phyloP scores from a whole-genome alignment of 2,113 vertebrate species.

The Pollachius pollachius region DNA sequence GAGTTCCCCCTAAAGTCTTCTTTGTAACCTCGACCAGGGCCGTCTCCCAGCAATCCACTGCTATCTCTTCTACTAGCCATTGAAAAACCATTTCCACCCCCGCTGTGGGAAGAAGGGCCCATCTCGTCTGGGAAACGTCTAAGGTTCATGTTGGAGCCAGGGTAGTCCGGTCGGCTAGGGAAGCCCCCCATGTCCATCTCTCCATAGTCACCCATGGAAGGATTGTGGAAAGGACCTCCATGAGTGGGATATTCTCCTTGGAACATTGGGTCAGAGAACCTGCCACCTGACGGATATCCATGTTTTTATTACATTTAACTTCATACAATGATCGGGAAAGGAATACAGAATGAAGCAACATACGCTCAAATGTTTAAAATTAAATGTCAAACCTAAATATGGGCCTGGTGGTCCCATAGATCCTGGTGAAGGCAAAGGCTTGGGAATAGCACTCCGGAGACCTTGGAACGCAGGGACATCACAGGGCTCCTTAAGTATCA shows the following conservation, averaged over 20 bases:
- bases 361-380: neutral
- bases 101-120: conserved; percentile 16
- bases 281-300: conserved; percentile 32
- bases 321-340: too few relatives aligned
- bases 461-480: conserved; percentile 64
- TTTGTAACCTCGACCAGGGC: conserved; percentile 37
- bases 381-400: conserved; percentile 35
- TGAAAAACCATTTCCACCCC: conserved; percentile 43
- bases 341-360: neutral
- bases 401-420: conserved; percentile 39
- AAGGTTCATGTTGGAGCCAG: conserved; percentile 41
- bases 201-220: conserved; percentile 31
- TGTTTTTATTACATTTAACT: conserved; percentile 1
- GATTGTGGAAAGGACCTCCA: conserved; percentile 44
- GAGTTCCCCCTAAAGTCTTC: conserved; percentile 37
- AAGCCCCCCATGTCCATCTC: conserved; percentile 46
- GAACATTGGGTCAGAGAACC: conserved; percentile 50
- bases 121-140: conserved; percentile 47
- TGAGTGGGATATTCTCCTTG: conserved; percentile 51
- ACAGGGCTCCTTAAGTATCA: conserved; percentile 71
- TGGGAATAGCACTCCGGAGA: conserved; percentile 60
- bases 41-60: conserved; percentile 30
- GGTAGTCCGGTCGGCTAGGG: conserved; percentile 25
- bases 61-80: conserved; percentile 36
- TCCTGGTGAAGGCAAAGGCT: conserved; percentile 17